Evolutionary conservation across 1,140 invertebrate genomes (phyloP).

Genomic region (Cyrtorhinus lividipennis): DNA sequence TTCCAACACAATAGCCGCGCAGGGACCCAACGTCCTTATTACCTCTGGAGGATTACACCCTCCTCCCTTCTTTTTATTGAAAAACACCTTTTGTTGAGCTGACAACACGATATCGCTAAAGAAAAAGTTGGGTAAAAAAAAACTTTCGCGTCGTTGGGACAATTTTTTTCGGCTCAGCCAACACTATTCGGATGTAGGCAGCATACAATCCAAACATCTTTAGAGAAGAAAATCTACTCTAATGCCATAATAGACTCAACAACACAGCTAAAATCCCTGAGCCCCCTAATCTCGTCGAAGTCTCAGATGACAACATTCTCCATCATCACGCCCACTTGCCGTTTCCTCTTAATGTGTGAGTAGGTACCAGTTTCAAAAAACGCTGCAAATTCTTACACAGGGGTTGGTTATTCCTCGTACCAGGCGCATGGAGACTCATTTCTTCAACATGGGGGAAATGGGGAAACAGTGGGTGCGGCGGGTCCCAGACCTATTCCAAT

Average conservation of each 20-base stretch:
- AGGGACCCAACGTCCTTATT: too few relatives aligned
- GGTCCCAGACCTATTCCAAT: too few relatives aligned
- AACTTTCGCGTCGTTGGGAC: neutral
- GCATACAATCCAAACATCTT: constrained; percentile 2
- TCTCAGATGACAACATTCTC: neutral
- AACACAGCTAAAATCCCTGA: too few relatives aligned
- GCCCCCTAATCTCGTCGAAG: neutral
- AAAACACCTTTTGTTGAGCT: neutral
- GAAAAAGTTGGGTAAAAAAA: neutral
- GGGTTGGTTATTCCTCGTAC: too few relatives aligned
- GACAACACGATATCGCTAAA: neutral
- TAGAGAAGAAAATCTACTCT: neutral
- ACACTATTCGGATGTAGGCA: neutral
- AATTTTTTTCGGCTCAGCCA: neutral
- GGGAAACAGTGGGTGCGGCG: too few relatives aligned
- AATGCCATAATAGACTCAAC: neutral
- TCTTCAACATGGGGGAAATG: too few relatives aligned
- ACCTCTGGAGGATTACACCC: neutral
- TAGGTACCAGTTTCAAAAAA: too few relatives aligned
- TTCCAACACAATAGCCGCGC: too few relatives aligned
- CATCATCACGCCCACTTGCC: neutral
- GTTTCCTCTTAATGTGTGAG: too few relatives aligned
- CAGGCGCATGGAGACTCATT: too few relatives aligned
- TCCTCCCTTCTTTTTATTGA: neutral
- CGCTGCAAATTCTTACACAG: too few relatives aligned